Evolutionary conservation across 2,797 vertebrate species (phyloP).

Genomic region (Zalophus californianus): DNA sequence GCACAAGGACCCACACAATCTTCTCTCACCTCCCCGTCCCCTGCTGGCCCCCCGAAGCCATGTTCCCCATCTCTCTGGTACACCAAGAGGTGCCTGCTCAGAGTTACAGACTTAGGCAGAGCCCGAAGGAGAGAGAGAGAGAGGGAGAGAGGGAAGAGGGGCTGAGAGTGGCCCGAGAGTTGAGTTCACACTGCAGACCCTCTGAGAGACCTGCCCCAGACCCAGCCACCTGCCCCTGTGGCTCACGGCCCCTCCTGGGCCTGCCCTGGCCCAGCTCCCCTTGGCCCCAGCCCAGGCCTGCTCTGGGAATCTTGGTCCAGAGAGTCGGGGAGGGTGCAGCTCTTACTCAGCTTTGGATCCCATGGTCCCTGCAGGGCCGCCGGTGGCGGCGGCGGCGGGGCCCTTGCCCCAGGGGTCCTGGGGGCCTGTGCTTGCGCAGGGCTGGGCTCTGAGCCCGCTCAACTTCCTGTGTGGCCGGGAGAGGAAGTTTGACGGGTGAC

Average conservation of each 20-base stretch:
- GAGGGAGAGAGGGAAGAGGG: background rate
- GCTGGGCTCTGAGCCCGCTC: conserved; percentile 69
- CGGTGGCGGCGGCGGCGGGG: background rate
- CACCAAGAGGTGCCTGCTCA: background rate
- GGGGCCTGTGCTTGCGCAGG: conserved; percentile 55
- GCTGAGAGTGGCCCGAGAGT: background rate
- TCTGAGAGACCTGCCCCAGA: background rate
- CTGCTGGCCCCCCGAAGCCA: background rate
- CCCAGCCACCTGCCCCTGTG: background rate
- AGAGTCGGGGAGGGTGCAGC: background rate
- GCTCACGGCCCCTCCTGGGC: background rate
- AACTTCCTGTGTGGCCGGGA: conserved; percentile 87
- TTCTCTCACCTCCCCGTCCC: background rate
- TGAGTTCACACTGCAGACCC: background rate
- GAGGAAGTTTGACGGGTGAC: conserved; percentile 86
- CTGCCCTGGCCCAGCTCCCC: background rate
- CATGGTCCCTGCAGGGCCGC: conserved; percentile 78
- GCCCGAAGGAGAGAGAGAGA: background rate
- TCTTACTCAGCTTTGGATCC: conserved; percentile 85
- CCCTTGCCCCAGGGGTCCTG: conserved; percentile 67
- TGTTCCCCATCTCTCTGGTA: background rate
- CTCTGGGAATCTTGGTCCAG: background rate
- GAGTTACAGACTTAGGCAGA: background rate
- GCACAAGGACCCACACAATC: background rate
- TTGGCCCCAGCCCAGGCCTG: background rate